Percentiles rank a stretch among this genome's conserved stretches.
These are phyloP conservation scores for Neomonachus schauinslandi DNA, from an alignment of 2,113 vertebrate genomes.

Conservation along the genomic window DNA sequence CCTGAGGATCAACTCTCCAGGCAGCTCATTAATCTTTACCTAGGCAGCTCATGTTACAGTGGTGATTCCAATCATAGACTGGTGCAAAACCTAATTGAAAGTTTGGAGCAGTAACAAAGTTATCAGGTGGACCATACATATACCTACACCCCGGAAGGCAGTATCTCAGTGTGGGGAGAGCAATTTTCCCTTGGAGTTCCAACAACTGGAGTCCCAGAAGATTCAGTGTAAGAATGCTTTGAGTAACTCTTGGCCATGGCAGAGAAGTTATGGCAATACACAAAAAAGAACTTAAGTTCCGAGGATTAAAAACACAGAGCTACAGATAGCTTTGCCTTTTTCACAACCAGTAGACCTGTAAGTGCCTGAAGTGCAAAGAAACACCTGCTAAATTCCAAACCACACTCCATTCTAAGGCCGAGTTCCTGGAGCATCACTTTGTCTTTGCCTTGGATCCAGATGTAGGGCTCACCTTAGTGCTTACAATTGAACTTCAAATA, in stretches of 20 bases:
- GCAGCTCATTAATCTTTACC: slow-evolving; percentile 59
- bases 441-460: not conserved
- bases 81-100: slow-evolving; percentile 16
- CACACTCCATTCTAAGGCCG: not conserved
- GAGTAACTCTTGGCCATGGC: not conserved
- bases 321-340: not conserved
- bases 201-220: not conserved
- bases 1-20: not conserved
- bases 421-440: not conserved
- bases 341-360: not conserved
- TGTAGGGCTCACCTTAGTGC: not conserved
- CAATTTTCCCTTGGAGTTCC: not conserved
- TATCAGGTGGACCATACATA: not conserved
- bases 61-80: not conserved
- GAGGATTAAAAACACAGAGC: not conserved
- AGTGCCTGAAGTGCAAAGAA: not conserved
- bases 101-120: not conserved
- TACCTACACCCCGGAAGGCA: not conserved
- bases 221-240: not conserved
- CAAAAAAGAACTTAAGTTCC: not conserved
- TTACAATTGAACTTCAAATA: accelerated
- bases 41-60: not conserved
- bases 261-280: not conserved
- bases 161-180: not conserved
- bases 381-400: not conserved